These are phyloP conservation scores for Brenthis hecate DNA, from an alignment of 2,888 invertebrate species.

Conservation along the genomic window DNA sequence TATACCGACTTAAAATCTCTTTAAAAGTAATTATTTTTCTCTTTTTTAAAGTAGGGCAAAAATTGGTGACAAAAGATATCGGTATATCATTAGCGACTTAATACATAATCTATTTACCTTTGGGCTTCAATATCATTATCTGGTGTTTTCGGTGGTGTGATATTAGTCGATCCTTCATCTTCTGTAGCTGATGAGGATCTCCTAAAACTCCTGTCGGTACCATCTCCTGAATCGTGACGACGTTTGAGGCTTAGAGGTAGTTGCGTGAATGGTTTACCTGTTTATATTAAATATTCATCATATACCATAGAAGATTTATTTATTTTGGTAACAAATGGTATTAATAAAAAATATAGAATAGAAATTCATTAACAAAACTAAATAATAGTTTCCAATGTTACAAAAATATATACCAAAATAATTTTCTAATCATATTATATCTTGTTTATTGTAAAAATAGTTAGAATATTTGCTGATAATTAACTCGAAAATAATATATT, in stretches of 20 bases:
- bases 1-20: too few relatives aligned
- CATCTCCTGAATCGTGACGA: slow-evolving; percentile 73
- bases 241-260: slow-evolving; percentile 71
- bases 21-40: too few relatives aligned
- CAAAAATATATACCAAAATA: not conserved
- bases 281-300: not conserved
- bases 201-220: slow-evolving; percentile 63
- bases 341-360: too few relatives aligned
- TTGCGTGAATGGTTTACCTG: slow-evolving; percentile 75
- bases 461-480: not conserved
- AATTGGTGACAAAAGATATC: too few relatives aligned
- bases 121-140: slow-evolving; percentile 75
- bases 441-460: not conserved
- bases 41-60: too few relatives aligned
- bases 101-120: slow-evolving; percentile 51
- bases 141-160: slow-evolving; percentile 79
- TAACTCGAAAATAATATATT: not conserved
- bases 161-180: slow-evolving; percentile 76
- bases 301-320: not conserved
- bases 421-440: too few relatives aligned
- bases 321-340: too few relatives aligned
- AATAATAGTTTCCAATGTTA: too few relatives aligned
- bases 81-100: too few relatives aligned
- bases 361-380: too few relatives aligned
- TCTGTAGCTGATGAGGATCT: slow-evolving; percentile 78